Evolutionary conservation across 2,888 invertebrate genomes (phyloP).

Genomic region (Scotopteryx bipunctaria): DNA sequence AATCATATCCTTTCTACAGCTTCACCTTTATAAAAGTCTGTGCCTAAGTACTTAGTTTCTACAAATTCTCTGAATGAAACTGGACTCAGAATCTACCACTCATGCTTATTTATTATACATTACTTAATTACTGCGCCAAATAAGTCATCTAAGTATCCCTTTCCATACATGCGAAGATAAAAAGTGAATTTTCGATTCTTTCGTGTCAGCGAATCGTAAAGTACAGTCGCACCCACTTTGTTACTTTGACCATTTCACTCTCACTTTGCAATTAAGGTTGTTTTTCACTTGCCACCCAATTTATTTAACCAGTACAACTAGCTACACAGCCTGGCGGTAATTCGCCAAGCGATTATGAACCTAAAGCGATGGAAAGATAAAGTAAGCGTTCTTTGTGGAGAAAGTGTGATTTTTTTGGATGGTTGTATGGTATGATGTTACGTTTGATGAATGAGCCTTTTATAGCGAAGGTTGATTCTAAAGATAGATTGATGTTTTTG

Average conservation of each 20-base stretch:
- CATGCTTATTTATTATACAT: no score
- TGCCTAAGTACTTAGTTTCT: no score
- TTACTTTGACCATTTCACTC: conserved; percentile 41
- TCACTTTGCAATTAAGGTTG: conserved; percentile 43
- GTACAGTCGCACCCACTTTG: conserved; percentile 43
- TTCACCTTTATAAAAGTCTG: no score
- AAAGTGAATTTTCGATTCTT: conserved; percentile 24
- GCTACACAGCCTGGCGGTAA: conserved; percentile 3
- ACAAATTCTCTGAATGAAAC: no score
- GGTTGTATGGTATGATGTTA: conserved; percentile 29
- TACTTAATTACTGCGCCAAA: no score
- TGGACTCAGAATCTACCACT: no score
- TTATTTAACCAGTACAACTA: conserved; percentile 28
- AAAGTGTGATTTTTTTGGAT: conserved; percentile 26
- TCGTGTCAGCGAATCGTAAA: conserved; percentile 47
- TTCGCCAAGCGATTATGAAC: conserved; percentile 15
- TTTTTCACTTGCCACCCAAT: conserved; percentile 39
- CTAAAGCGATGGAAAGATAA: conserved; percentile 2
- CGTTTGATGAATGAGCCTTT: conserved; percentile 37
- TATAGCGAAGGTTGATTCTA: conserved; percentile 32
- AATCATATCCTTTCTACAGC: no score
- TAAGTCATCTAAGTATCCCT: no score
- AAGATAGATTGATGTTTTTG: conserved; percentile 25
- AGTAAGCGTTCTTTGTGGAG: conserved; percentile 17
- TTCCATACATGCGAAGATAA: not conserved